phyloP scores from a whole-genome alignment of 2,113 vertebrate genomes.

The Monopterus albus region DNA sequence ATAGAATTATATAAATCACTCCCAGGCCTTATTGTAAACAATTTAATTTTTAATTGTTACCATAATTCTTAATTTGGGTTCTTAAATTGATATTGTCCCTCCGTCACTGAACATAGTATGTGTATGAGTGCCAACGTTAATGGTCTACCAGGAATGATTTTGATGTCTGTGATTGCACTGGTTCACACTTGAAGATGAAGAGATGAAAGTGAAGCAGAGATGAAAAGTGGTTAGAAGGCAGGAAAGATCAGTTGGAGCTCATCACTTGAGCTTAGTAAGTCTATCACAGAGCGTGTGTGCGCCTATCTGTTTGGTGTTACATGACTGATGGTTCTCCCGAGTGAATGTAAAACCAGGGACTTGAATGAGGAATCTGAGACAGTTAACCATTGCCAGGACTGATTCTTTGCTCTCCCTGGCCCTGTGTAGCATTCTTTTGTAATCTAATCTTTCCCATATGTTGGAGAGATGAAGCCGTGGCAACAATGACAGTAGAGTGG shows the following conservation, averaged over 20 bases:
- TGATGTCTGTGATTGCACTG: no score
- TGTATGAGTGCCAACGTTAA: no score
- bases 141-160: no score
- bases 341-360: constrained; percentile 32
- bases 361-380: constrained; percentile 50
- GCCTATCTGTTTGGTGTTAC: constrained; percentile 40
- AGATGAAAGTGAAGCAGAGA: constrained; percentile 37
- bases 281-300: constrained; percentile 5
- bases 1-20: background rate
- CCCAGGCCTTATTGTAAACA: background rate
- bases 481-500: constrained; percentile 45
- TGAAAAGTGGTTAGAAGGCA: constrained; percentile 23
- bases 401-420: constrained; percentile 37
- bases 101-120: no score
- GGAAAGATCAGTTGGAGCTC: constrained; percentile 6
- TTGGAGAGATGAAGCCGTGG: constrained; percentile 34
- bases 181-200: constrained; percentile 17
- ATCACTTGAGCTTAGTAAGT: constrained; percentile 22
- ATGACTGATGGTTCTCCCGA: constrained; percentile 28
- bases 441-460: constrained; percentile 77
- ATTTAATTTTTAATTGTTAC: background rate
- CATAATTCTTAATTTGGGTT: background rate
- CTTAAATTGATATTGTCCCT: background rate
- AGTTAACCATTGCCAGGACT: constrained; percentile 66
- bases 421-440: constrained; percentile 51